These are phyloP conservation scores for Muscicapa striata DNA, from an alignment of 2,797 vertebrate genomes.

Conservation along the genomic window DNA sequence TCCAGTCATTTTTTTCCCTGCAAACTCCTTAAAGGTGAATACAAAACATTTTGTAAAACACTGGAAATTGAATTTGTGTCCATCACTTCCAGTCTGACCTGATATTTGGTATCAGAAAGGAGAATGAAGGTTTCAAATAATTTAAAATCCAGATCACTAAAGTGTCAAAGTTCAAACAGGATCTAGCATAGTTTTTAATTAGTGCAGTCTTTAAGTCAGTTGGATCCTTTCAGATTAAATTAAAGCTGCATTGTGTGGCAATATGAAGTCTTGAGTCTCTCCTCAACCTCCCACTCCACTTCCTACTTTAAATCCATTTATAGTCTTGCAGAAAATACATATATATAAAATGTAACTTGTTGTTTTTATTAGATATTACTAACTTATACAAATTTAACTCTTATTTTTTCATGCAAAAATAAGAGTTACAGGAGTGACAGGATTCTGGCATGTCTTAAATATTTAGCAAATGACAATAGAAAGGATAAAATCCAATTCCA, in stretches of 20 bases:
- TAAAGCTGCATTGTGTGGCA: background rate
- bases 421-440: background rate
- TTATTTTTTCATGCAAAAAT: background rate
- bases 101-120: background rate
- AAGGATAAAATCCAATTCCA: background rate
- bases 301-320: background rate
- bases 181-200: background rate
- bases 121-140: background rate
- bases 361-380: background rate
- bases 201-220: background rate
- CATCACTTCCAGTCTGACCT: background rate
- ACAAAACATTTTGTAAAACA: background rate
- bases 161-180: background rate
- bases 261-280: background rate
- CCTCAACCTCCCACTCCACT: background rate
- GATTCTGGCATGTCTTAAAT: background rate
- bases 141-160: background rate
- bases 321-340: background rate
- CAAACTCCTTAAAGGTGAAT: background rate
- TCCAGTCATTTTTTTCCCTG: background rate
- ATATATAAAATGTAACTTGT: background rate
- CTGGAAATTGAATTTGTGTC: background rate
- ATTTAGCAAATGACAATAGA: background rate
- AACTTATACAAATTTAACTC: background rate
- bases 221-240: background rate